A percentile compares a stretch with the other conserved stretches of the same genome.
phyloP scores from a whole-genome alignment of 2,113 vertebrate genomes.

The Corvus cornix region DNA sequence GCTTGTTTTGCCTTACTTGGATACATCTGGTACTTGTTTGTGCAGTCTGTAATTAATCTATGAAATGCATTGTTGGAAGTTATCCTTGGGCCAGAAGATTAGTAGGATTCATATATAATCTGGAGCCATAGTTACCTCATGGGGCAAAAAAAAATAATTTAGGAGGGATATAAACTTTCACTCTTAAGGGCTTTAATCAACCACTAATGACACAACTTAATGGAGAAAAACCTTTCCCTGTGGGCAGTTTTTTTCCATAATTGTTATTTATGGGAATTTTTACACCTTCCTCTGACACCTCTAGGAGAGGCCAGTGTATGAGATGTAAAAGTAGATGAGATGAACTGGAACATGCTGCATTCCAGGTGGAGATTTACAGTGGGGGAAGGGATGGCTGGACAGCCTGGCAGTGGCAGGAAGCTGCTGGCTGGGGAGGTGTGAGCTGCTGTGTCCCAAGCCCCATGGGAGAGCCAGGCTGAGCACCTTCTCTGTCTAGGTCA shows the following conservation, averaged over 20 bases:
- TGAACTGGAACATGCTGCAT: background rate
- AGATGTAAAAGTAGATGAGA: background rate
- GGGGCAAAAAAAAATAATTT: background rate
- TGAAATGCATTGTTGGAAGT: slow-evolving; percentile 18
- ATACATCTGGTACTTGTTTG: slow-evolving; percentile 50
- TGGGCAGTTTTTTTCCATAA: slow-evolving; percentile 13
- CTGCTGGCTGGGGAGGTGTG: background rate
- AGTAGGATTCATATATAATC: slow-evolving; percentile 20
- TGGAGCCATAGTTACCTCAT: background rate
- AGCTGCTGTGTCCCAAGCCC: background rate
- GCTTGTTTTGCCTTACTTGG: background rate
- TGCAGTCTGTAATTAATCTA: background rate
- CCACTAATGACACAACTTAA: slow-evolving; percentile 1
- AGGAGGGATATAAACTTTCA: slow-evolving; percentile 10
- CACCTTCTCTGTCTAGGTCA: background rate
- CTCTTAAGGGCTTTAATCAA: slow-evolving; percentile 32
- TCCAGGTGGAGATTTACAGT: background rate
- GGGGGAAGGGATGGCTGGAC: background rate
- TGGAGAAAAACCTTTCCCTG: background rate
- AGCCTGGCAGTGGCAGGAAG: background rate
- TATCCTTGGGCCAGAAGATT: slow-evolving; percentile 41
- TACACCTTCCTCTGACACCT: slow-evolving; percentile 19
- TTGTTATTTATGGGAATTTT: slow-evolving; percentile 51
- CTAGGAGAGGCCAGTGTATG: background rate
- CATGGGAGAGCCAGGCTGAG: rapidly evolving